Conservation (phyloP, 2,888 invertebrate species). For the Xestobium rufovillosum region DNA sequence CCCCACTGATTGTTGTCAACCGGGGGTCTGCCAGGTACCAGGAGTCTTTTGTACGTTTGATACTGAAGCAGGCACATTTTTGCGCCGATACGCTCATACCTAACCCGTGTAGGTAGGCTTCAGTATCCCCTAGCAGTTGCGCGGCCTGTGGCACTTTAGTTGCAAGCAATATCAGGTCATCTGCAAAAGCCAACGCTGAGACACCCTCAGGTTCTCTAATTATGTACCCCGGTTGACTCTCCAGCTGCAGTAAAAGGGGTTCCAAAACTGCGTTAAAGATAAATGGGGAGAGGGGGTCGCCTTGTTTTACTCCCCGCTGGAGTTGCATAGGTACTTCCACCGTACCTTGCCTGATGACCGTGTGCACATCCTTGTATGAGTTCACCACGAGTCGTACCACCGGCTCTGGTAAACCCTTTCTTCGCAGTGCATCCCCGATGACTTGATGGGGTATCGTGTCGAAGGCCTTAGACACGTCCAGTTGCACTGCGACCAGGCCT, state of each 20-base stretch:
- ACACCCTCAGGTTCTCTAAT: conserved; percentile 18
- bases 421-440: no score
- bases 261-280: conserved; percentile 36
- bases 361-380: no score
- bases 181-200: conserved; percentile 36
- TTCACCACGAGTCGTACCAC: no score
- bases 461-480: no score
- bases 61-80: conserved; percentile 4
- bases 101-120: conserved; percentile 27
- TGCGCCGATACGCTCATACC: conserved; percentile 20
- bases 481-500: conserved; percentile 37
- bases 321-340: conserved; percentile 27
- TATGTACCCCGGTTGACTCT: conserved; percentile 24
- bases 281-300: conserved; percentile 36
- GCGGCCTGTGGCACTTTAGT: conserved; percentile 30
- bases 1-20: conserved; percentile 18
- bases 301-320: conserved; percentile 39
- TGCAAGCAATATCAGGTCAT: conserved; percentile 34
- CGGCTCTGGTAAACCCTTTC: no score
- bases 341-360: no score
- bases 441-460: no score
- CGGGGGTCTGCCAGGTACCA: conserved; percentile 3
- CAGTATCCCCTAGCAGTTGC: conserved; percentile 25
- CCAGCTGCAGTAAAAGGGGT: conserved; percentile 26
- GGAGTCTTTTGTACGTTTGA: conserved; percentile 2